Percentiles rank a stretch among this genome's conserved stretches.
Conservation (phyloP, 2,113 vertebrate genomes). For the Aythya baeri region DNA sequence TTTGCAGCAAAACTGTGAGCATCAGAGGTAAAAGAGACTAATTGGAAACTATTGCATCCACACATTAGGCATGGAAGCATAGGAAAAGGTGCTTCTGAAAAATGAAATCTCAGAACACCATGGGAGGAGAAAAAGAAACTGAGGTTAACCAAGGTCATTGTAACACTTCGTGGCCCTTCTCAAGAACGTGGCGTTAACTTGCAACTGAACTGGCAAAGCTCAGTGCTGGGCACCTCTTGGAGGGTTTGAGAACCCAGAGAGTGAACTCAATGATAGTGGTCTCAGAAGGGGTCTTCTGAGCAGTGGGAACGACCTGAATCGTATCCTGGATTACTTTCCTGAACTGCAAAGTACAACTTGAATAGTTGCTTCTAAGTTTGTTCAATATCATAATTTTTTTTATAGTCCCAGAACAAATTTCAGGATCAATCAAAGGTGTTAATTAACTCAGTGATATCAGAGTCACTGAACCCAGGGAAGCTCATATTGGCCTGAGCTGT, state of each 20-base stretch:
- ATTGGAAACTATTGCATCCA: neutral
- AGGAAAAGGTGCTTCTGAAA: neutral
- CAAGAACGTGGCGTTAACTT: neutral
- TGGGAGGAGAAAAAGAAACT: neutral
- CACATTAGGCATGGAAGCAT: neutral
- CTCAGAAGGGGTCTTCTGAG: neutral
- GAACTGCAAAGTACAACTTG: neutral
- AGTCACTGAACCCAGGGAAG: neutral
- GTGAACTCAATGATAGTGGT: neutral
- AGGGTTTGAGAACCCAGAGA: neutral
- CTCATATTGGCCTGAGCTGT: neutral
- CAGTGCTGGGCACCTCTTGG: accelerated
- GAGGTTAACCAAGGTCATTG: neutral
- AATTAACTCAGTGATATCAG: neutral
- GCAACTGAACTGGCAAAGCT: neutral
- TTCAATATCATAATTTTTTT: neutral
- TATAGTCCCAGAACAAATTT: neutral
- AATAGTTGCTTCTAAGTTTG: too few relatives aligned
- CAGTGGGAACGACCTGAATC: neutral
- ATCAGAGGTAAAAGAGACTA: neutral
- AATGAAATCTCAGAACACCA: neutral
- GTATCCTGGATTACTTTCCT: neutral
- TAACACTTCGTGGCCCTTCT: neutral
- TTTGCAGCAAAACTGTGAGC: neutral
- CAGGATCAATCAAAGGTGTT: accelerated